Evolutionary conservation across 1,140 invertebrate species (phyloP), one percentile per base, ranked within the genome.

Genomic region (Brachionus manjavacas): DNA sequence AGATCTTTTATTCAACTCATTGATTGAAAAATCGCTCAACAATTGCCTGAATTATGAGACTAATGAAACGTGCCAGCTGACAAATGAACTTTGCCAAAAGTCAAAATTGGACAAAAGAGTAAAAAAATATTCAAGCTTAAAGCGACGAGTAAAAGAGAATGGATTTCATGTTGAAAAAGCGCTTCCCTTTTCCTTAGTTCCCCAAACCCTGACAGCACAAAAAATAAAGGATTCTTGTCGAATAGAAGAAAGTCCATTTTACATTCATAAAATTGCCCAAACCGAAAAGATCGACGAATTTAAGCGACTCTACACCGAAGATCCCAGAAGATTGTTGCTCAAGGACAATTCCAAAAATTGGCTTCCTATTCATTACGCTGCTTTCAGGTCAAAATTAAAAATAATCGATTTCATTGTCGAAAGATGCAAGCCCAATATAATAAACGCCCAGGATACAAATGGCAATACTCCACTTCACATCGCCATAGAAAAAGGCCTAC

Each of bases 401-500:
- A 94, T 95, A 85, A 88, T 95, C 14, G 90, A 93, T 84, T 94
- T 94, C 86, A 93, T 95, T 72, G 88, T 91, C 31, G 91, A 93
- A 83, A 92, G 93, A 86, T 91, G 91, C 23, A 93, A 92, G 87
- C 93, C 94, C 94, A 89, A 72, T 79, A 41, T 84, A 3, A 76
- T 60, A 85, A 79, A 76, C 23, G 78, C 39, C 64, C 72, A 90
- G 86, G 94, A 95, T 88, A 92, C 92, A 85, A 91, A 90, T 46
- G 94, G 94, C 0, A 94, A 95, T 86, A 95, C 94, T 1, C 92
- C 94, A 1, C 89, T 96, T 0, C 95, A 96, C 88, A 88, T 93
- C 35, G 94, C 94, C 1, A 93, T 95, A 0, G 92, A 94, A 88
- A 91, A 92, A 85, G 92, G 93, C 85, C 91, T 94, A 9, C 87